Base-by-base conservation (phyloP, 2,888 invertebrate species). In the Sialis lutaria region DNA sequence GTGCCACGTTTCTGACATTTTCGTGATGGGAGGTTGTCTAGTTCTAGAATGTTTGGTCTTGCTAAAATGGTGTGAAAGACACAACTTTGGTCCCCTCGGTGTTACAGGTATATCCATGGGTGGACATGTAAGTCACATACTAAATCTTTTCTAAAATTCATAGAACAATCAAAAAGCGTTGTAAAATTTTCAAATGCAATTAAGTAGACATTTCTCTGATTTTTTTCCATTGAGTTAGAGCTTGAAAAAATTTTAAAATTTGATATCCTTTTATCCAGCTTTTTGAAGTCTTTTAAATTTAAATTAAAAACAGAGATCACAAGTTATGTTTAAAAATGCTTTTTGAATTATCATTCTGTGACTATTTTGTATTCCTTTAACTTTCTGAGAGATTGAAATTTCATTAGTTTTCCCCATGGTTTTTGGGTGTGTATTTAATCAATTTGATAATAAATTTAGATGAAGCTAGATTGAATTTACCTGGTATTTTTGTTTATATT, bases 1-100 rank as follows among this genome's bases (percentile, higher is more conserved):
- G 45, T 86, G 87, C 62, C 88, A 96, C 68, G 96, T 97, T 4
- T 89, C 91, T 13, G 97, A 98, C 64, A 85, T 98, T 61, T 96
- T 98, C 72, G 89, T 97, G 53, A 98, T 98, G 97, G 97, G 97
- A 48, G 96, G 92, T 40, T 91, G 95, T 59, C 70, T 98, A 49
- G 87, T 97, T 52, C 73, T 96, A 56, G 98, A 98, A 69, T 84
- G 89, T 39, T 68, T 92, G 55, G 93, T 86, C 44, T 69, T 98
- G 53, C 75, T 97, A 53, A 83, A 92, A 65, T 97, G 95, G 95
- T 90, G 91, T 63, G 89, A 92, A 66, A 70, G 77, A 47, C 77
- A 87, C 60, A 95, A 93, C 9, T 84, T 83, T 55, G 92, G 93
- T 8, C 96, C 97, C 0, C 72, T 97, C 22, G 95, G 93, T 45